Conservation (phyloP, 2,888 invertebrate genomes). For the Torymus tubicola region DNA sequence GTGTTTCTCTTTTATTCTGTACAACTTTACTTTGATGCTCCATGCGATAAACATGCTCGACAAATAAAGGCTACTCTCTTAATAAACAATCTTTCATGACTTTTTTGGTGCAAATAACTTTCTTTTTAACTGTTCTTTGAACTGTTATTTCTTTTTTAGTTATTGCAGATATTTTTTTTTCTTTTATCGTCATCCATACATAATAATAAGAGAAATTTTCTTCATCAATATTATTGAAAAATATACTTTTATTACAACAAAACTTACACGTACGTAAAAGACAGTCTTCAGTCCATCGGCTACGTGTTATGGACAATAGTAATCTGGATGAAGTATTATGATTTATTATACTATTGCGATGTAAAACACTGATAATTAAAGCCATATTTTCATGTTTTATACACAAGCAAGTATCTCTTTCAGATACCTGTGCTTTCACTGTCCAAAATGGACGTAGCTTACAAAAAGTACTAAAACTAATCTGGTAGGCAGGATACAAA, state of each 20-base stretch:
- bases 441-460: conserved; percentile 51
- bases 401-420: conserved; percentile 39
- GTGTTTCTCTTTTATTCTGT: conserved; percentile 15
- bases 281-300: conserved; percentile 30
- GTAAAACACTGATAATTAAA: conserved; percentile 26
- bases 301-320: conserved; percentile 23
- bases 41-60: conserved; percentile 23
- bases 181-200: conserved; percentile 33
- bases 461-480: conserved; percentile 4
- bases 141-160: conserved; percentile 40
- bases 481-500: not conserved
- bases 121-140: conserved; percentile 38
- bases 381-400: conserved; percentile 50
- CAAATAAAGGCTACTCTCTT: conserved; percentile 24
- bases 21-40: conserved; percentile 6
- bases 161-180: conserved; percentile 29
- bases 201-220: conserved; percentile 1
- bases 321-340: conserved; percentile 28
- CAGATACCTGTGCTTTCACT: conserved; percentile 25
- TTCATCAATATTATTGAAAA: not conserved
- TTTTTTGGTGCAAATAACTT: conserved; percentile 7
- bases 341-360: conserved; percentile 29
- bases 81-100: conserved; percentile 13
- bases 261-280: conserved; percentile 21
- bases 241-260: conserved; percentile 27